A percentile compares a stretch with the other conserved stretches of the same genome.
These are phyloP conservation scores for Alligator sinensis DNA, from an alignment of 2,113 vertebrate species.

Conservation along the genomic window DNA sequence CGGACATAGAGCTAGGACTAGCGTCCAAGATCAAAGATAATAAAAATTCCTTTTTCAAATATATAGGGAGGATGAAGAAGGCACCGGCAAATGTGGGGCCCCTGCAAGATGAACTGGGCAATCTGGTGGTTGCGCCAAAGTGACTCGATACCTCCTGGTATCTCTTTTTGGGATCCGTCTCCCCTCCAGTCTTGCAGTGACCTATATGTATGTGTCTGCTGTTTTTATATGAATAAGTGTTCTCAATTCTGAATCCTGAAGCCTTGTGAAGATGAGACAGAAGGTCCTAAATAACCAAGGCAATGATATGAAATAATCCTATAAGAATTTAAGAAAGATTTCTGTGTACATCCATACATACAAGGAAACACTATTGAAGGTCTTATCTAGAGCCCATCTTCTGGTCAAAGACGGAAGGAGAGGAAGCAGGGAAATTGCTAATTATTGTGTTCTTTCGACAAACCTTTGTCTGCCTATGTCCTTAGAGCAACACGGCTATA, in stretches of 20 bases:
- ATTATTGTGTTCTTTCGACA: accelerated
- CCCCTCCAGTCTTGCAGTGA: not conserved
- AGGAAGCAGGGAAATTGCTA: not conserved
- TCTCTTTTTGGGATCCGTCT: constrained; percentile 36
- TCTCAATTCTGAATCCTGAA: constrained; percentile 24
- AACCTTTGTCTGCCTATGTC: no score
- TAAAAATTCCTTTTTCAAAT: no score
- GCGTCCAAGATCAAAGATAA: no score
- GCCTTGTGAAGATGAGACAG: not conserved
- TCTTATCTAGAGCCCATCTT: accelerated
- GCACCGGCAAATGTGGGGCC: no score
- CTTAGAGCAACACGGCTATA: no score
- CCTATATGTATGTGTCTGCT: constrained; percentile 8
- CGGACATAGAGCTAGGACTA: no score
- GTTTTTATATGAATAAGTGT: not conserved
- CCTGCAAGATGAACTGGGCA: no score
- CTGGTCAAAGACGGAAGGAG: not conserved
- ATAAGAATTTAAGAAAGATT: not conserved
- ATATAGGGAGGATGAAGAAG: no score
- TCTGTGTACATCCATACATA: accelerated
- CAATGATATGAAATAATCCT: not conserved
- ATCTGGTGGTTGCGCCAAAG: no score
- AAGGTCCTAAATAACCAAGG: constrained; percentile 3
- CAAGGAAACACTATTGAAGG: accelerated
- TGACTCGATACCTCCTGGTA: constrained; percentile 11